Percentiles rank a stretch among this genome's conserved stretches.
Evolutionary conservation across 2,888 invertebrate genomes (phyloP).

Genomic region (Diaprepes abbreviatus): DNA sequence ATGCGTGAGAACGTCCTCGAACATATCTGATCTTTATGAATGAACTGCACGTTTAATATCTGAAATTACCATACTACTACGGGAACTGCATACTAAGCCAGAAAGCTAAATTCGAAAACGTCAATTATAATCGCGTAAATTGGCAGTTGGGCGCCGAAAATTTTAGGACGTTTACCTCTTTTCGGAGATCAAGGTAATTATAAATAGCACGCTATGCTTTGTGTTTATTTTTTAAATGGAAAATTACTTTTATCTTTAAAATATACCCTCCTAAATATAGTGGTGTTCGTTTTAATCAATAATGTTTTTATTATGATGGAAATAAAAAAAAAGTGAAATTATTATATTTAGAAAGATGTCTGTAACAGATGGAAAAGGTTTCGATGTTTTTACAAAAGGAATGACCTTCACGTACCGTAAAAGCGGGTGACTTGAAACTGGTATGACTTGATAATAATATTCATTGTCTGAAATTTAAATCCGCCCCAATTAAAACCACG

Average conservation of each 20-base stretch:
- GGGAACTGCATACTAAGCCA: constrained; percentile 37
- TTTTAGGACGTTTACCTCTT: constrained; percentile 37
- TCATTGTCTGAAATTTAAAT: too few species aligned
- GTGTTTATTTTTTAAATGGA: background rate
- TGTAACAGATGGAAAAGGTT: background rate
- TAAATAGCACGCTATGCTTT: constrained; percentile 36
- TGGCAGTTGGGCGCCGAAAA: constrained; percentile 39
- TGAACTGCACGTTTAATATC: constrained; percentile 54
- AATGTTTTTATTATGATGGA: background rate
- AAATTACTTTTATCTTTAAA: background rate
- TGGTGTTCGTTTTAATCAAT: background rate
- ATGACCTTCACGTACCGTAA: background rate
- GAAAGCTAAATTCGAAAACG: constrained; percentile 15
- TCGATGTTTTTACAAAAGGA: background rate
- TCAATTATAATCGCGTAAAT: constrained; percentile 39
- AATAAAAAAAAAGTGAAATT: constrained; percentile 5
- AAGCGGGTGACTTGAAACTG: too few species aligned
- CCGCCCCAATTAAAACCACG: too few species aligned
- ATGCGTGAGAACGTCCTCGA: constrained; percentile 45
- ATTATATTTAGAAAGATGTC: background rate
- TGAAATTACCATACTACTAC: constrained; percentile 55
- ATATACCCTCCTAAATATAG: background rate
- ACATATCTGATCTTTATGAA: constrained; percentile 52
- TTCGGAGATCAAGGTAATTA: constrained; percentile 22
- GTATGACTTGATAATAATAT: too few species aligned